Base-by-base conservation (phyloP, 2,888 invertebrate species). In the Chaetoderma sp. region DNA sequence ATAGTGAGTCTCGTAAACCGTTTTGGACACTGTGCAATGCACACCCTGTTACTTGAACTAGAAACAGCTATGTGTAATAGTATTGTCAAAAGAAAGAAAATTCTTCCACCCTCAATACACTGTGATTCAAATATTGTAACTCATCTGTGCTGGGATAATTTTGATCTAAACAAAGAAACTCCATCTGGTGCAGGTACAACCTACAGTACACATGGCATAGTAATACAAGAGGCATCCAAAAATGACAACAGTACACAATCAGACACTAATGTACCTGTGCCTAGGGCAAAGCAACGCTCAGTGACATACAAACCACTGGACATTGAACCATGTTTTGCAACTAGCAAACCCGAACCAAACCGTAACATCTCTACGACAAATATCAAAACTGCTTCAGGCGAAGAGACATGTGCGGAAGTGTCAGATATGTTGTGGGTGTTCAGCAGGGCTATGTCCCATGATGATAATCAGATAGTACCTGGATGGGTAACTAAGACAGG, bases 401-500 rank as follows among this genome's bases (percentile, higher is more conserved):
- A 10, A 36, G 39, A 36, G 39, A n/a, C 39, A 36, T 36, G n/a
- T 36, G 52, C 52, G 4, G n/a, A 50, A 27, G 21, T 4, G 18
- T 21, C 52, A 25, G 52, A 50, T 16, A 50, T 27, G 5, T 23
- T 50, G 25, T 50, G 52, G 52, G 8, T 50, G 52, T 50, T 50
- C 5, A 8, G 23, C 18, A 50, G 52, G 27, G 27, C 27, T 4
- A 25, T 50, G 25, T 28, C n/a, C 25, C 8, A 50, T n/a, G n/a
- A 50, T 5, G 27, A 4, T 4, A 50, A 8, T 23, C 52, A 18
- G 39, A 60, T 33, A 13, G 55, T 69, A 16, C 60, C 62, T 13
- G 69, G 69, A 18, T 73, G 57, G 68, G n/a, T 69, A 1, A 68
- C 68, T 21, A 13, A 21, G 18, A 68, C 70, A 25, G 39, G 10